Conservation (phyloP, 2,113 vertebrate genomes). For the Alaudala cheleensis region DNA sequence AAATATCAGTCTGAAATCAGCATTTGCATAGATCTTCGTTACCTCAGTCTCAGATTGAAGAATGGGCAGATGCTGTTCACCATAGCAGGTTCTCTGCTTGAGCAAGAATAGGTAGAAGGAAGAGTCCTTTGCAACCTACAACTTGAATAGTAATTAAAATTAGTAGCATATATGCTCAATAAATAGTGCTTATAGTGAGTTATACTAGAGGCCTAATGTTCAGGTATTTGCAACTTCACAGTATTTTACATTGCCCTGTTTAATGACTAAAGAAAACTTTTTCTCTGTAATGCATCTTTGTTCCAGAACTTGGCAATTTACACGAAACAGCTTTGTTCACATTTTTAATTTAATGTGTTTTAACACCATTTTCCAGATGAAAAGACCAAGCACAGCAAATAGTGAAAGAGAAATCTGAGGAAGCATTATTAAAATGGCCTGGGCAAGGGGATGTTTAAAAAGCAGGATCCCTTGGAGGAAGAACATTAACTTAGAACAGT, state of each 20-base stretch:
- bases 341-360: not conserved
- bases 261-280: not conserved
- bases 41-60: not conserved
- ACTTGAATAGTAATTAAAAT: not conserved
- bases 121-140: not conserved
- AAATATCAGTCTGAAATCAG: not conserved
- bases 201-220: not conserved
- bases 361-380: not conserved
- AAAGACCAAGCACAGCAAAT: not conserved
- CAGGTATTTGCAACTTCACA: not conserved
- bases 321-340: not conserved
- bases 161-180: not conserved
- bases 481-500: not conserved
- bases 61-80: not conserved
- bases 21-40: accelerated
- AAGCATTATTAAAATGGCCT: not conserved
- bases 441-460: not conserved
- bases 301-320: not conserved
- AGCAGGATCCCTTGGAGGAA: not conserved
- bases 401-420: not conserved
- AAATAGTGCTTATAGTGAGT: not conserved
- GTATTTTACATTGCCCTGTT: not conserved
- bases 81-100: not conserved
- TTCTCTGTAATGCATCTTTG: not conserved
- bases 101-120: not conserved